A percentile compares a stretch with the other conserved stretches of the same genome.
phyloP scores from a whole-genome alignment of 2,797 vertebrate genomes.

The Gila robusta region DNA sequence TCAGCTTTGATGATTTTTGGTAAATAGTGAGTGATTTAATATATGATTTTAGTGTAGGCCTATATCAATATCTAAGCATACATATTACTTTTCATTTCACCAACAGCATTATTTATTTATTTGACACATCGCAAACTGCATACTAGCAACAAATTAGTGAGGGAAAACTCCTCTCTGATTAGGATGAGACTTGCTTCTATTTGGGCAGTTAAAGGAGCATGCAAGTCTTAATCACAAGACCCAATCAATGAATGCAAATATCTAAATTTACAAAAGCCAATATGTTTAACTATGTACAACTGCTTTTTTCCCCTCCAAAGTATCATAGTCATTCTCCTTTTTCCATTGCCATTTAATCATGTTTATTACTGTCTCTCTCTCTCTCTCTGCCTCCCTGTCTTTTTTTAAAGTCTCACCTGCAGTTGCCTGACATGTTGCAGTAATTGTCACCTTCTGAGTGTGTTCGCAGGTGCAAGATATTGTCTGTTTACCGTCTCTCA shows the following conservation, averaged over 20 bases:
- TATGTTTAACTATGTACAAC: conserved; percentile 47
- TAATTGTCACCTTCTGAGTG: conserved; percentile 61
- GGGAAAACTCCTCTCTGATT: conserved; percentile 16
- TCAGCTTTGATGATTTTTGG: background rate
- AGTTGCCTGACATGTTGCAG: conserved; percentile 50
- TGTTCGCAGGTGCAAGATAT: conserved; percentile 49
- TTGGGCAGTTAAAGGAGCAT: conserved; percentile 9
- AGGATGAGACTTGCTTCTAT: conserved; percentile 27
- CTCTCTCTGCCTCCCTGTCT: conserved; percentile 15
- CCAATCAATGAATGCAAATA: conserved; percentile 62
- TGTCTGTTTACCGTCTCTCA: conserved; percentile 57
- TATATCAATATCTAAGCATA: background rate
- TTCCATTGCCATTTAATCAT: conserved; percentile 61
- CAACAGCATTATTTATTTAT: background rate
- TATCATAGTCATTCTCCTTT: conserved; percentile 28
- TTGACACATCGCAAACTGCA: background rate
- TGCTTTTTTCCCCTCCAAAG: conserved; percentile 15
- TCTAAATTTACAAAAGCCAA: conserved; percentile 51
- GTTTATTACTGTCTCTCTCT: conserved; percentile 45
- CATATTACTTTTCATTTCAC: background rate
- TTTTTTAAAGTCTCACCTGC: conserved; percentile 45
- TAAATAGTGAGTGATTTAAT: background rate
- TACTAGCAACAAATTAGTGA: background rate
- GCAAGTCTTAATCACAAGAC: conserved; percentile 24
- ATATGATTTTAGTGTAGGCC: background rate